Evolutionary conservation across 2,797 vertebrate species (phyloP).

Genomic region (Malacoraja senta): DNA sequence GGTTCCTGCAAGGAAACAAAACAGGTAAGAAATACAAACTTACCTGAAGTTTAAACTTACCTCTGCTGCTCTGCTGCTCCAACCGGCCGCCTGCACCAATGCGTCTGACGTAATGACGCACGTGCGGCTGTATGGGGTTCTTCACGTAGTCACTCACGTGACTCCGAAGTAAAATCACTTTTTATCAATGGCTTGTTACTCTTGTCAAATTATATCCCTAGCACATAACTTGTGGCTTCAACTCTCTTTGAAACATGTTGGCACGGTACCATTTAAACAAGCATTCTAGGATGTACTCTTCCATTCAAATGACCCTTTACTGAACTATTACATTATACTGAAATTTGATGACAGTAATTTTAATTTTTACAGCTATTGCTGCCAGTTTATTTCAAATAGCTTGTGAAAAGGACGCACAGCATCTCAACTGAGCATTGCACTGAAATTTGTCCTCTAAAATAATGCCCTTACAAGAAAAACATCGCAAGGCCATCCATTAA

Average conservation of each 20-base stretch:
- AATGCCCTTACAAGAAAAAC: neutral
- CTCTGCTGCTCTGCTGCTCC: too few relatives aligned
- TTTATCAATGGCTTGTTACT: neutral
- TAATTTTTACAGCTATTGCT: neutral
- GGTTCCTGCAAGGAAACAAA: too few relatives aligned
- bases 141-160: too few relatives aligned
- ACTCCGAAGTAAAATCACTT: neutral
- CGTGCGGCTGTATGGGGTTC: too few relatives aligned
- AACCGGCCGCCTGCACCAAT: too few relatives aligned
- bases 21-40: too few relatives aligned
- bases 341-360: neutral
- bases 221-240: neutral
- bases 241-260: neutral
- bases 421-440: neutral
- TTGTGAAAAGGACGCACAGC: neutral
- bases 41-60: too few relatives aligned
- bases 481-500: neutral
- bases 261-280: neutral
- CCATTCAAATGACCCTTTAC: neutral
- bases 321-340: neutral
- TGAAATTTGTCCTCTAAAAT: neutral
- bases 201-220: neutral
- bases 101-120: too few relatives aligned
- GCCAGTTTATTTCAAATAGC: neutral
- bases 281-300: neutral